Percentiles rank a stretch among this genome's conserved stretches.
These are phyloP conservation scores for Baccha elongata DNA, from an alignment of 2,888 invertebrate species.

Conservation along the genomic window DNA sequence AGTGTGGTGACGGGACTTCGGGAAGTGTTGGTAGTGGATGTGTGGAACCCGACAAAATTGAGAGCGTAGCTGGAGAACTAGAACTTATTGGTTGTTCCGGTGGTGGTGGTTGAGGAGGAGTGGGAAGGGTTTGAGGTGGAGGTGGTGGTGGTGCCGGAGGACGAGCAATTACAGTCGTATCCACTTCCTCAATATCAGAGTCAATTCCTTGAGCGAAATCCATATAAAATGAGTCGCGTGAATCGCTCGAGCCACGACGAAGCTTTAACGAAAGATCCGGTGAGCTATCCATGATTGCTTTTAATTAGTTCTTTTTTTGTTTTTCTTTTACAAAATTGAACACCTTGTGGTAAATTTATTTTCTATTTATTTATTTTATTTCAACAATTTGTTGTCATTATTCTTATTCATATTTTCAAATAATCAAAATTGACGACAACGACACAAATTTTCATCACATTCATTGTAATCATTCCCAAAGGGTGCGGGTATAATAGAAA, in stretches of 20 bases:
- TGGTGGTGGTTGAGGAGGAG: constrained; percentile 77
- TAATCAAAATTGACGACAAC: constrained; percentile 3
- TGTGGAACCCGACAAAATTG: constrained; percentile 57
- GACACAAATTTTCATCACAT: constrained; percentile 61
- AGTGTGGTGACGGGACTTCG: constrained; percentile 59
- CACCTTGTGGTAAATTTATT: constrained; percentile 55
- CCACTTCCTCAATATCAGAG: constrained; percentile 93
- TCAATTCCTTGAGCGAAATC: constrained; percentile 95
- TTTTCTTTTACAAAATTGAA: constrained; percentile 47
- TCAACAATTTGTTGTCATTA: constrained; percentile 14
- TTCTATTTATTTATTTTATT: constrained; percentile 17
- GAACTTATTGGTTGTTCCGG: constrained; percentile 75
- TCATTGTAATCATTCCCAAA: constrained; percentile 58
- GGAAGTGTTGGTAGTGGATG: constrained; percentile 58
- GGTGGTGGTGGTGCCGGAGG: constrained; percentile 74
- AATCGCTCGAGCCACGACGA: constrained; percentile 92
- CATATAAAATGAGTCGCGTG: constrained; percentile 94
- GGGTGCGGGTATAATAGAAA: constrained; percentile 40
- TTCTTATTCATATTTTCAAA: constrained; percentile 30
- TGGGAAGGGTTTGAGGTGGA: constrained; percentile 69
- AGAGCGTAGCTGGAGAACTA: constrained; percentile 67
- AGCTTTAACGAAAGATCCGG: constrained; percentile 93
- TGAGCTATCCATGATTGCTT: constrained; percentile 87
- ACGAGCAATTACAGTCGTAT: constrained; percentile 86
- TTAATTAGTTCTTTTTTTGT: constrained; percentile 14